Base-by-base conservation (phyloP, 1,140 invertebrate species). In the Mercenaria mercenaria region DNA sequence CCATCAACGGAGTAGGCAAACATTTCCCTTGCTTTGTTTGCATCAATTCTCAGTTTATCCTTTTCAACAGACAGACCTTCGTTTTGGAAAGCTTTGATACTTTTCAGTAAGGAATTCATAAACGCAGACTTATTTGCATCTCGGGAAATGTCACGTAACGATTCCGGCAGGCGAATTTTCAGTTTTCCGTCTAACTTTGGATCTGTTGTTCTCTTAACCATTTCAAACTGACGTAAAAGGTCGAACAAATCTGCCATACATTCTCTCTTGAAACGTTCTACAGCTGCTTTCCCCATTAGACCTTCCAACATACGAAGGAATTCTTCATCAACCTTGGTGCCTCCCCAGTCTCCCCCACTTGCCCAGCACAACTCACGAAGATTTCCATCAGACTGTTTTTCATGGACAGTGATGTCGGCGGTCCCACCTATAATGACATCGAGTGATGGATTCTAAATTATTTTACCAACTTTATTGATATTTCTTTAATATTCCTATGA, bases 291-390 rank as follows among this genome's bases (percentile, higher is more conserved):
- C 11, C 83, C 83, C 1, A 85, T 23, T n/a, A 56, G 29, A 4
- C n/a, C 32, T 4, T 18, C 50, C 0, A 85, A 47, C 13, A 85
- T 47, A 6, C 34, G 26, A 11, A 50, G n/a, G 67, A 85, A 85
- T 2, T 37, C 83, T 4, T 52, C 18, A 26, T 85, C 67, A 1
- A 85, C 83, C 18, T 32, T 34, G 8, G 64, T 85, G 47, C 83
- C 83, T 3, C 67, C 83, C 64, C 87, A 89, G 32, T 50, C 37
- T 1, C 87, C 87, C 1, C 87, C 87, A 29, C 39, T 69, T 1
- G 77, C 77, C 26, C 81, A 26, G 41, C n/a, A 39, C 20, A 89
- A 15, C 56, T 89, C 87, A 37, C 72, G 64, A 1, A 89, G 61
- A 3, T 59, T 76, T 18, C 67, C 47, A 41, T 72, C 50, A n/a